A percentile compares a stretch with the other conserved stretches of the same genome.
These are phyloP conservation scores for Tipula unca DNA, from an alignment of 2,888 invertebrate species.

Conservation along the genomic window DNA sequence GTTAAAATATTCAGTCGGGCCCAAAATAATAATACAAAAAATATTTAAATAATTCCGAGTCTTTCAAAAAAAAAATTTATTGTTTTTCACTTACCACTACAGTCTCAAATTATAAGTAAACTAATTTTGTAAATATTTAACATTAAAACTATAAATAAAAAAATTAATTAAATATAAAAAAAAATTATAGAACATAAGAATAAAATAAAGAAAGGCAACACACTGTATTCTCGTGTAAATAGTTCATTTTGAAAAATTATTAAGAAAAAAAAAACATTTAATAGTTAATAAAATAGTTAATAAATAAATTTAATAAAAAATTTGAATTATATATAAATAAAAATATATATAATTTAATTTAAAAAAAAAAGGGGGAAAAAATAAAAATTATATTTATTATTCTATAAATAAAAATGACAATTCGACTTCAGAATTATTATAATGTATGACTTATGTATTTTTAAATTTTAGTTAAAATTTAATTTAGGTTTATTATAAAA, in stretches of 20 bases:
- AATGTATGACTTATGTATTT: background rate
- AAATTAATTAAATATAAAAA: slow-evolving; percentile 14
- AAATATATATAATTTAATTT: background rate
- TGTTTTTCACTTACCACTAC: background rate
- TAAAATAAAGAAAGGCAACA: background rate
- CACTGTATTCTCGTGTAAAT: slow-evolving; percentile 15
- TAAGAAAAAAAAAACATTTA: background rate
- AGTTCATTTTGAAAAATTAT: background rate
- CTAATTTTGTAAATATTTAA: background rate
- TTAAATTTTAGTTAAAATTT: background rate
- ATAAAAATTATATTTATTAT: slow-evolving; percentile 1
- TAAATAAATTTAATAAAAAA: slow-evolving; percentile 15
- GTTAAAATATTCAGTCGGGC: background rate
- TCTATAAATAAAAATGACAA: background rate
- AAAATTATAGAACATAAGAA: background rate
- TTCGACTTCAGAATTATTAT: background rate
- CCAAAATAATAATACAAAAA: background rate
- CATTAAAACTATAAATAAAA: background rate
- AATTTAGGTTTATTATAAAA: background rate
- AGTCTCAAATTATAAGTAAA: background rate
- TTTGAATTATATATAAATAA: background rate
- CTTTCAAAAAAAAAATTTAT: background rate
- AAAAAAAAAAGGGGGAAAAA: background rate
- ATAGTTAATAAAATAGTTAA: slow-evolving; percentile 16
- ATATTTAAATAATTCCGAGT: background rate